Conservation (phyloP, 2,888 invertebrate genomes). For the Rhorus exstirpatorius region DNA sequence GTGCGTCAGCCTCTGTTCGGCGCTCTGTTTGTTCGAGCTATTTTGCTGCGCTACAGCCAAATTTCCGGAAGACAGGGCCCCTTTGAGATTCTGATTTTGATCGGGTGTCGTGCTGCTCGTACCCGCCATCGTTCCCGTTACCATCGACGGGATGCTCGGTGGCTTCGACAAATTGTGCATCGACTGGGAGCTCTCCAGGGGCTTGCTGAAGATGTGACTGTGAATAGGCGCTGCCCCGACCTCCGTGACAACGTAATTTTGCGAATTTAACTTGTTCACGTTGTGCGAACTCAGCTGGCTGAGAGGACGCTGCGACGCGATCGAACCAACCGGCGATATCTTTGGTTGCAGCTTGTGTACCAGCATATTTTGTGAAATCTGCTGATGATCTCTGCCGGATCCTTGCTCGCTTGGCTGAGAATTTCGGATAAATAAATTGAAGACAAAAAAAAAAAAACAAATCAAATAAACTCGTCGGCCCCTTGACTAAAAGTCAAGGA, state of each 20-base stretch:
- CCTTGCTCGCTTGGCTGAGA: conserved; percentile 44
- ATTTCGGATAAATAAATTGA: neutral
- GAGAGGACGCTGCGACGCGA: conserved; percentile 87
- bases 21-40: conserved; percentile 88
- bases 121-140: conserved; percentile 71
- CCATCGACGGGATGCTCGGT: conserved; percentile 35
- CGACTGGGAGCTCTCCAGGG: conserved; percentile 84
- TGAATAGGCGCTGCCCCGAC: conserved; percentile 79
- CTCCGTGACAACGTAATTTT: conserved; percentile 80
- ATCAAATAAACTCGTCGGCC: neutral
- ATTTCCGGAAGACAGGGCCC: conserved; percentile 85
- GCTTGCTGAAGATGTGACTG: conserved; percentile 81
- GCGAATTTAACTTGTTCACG: conserved; percentile 83
- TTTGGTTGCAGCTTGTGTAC: conserved; percentile 82
- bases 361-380: conserved; percentile 79
- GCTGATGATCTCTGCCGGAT: conserved; percentile 77
- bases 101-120: conserved; percentile 83
- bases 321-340: conserved; percentile 87
- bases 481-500: too few relatives aligned
- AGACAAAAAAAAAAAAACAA: neutral
- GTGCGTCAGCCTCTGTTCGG: conserved; percentile 96
- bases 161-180: conserved; percentile 85
- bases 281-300: conserved; percentile 85
- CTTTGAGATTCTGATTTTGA: conserved; percentile 89
- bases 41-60: conserved; percentile 80